Conservation (phyloP, 2,113 vertebrate genomes). For the Tympanuchus pallidicinctus region DNA sequence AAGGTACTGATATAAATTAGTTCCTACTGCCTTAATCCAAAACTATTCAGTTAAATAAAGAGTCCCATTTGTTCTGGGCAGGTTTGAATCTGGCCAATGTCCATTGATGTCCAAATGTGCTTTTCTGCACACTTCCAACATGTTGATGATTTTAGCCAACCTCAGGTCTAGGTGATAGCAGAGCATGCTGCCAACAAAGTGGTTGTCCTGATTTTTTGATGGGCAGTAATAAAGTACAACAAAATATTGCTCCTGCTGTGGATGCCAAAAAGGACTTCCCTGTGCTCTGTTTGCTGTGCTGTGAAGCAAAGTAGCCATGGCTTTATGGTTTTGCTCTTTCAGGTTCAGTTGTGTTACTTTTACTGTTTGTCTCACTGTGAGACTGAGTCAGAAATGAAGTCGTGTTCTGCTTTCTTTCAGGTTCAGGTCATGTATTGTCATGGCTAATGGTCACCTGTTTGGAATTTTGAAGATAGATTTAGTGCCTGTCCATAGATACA, state of each 20-base stretch:
- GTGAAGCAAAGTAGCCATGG: background rate
- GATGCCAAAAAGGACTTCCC: constrained; percentile 10
- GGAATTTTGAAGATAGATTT: background rate
- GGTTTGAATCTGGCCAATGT: background rate
- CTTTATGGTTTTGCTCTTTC: background rate
- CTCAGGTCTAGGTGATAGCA: background rate
- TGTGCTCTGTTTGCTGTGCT: background rate
- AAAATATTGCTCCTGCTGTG: background rate
- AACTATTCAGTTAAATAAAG: background rate
- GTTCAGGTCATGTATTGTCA: background rate
- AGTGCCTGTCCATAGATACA: background rate
- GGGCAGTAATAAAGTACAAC: background rate
- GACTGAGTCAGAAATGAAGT: background rate
- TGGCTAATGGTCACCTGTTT: background rate
- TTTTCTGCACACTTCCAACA: constrained; percentile 1
- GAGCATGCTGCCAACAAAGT: background rate
- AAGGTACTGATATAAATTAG: background rate
- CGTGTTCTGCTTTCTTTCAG: background rate
- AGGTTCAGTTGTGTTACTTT: background rate
- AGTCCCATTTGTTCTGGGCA: background rate
- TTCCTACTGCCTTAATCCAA: background rate
- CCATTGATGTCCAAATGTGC: background rate
- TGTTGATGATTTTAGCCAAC: background rate
- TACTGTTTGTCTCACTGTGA: background rate
- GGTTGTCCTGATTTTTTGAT: constrained; percentile 3